Conservation (phyloP, 2,888 invertebrate species). For the Eupeodes latifasciatus region DNA sequence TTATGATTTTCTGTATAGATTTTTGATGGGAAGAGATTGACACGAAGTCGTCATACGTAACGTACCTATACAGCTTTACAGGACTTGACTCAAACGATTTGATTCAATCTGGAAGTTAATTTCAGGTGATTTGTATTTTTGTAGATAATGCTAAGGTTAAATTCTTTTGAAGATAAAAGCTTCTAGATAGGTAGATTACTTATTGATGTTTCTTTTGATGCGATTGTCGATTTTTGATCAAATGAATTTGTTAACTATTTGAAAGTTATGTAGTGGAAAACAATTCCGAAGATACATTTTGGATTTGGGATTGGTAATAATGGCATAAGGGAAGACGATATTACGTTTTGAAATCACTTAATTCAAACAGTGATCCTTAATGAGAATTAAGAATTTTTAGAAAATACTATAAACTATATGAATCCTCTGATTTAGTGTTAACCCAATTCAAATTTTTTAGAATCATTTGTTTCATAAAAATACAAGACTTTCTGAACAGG, state of each 20-base stretch:
- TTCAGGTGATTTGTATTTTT: slow-evolving; percentile 69
- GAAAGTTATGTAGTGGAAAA: slow-evolving; percentile 3
- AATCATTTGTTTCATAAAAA: no score
- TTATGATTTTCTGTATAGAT: slow-evolving; percentile 70
- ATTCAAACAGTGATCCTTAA: not conserved
- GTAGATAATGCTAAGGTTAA: slow-evolving; percentile 40
- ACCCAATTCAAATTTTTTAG: no score
- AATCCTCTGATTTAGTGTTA: no score
- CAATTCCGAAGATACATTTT: not conserved
- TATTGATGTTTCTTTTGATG: slow-evolving; percentile 12
- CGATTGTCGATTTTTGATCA: not conserved
- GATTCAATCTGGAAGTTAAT: slow-evolving; percentile 73
- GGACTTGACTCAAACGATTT: slow-evolving; percentile 65
- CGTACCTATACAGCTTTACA: slow-evolving; percentile 18
- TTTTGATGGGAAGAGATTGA: slow-evolving; percentile 68
- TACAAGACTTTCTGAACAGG: no score
- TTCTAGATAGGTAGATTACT: not conserved
- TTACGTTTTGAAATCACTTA: not conserved
- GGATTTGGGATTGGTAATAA: not conserved
- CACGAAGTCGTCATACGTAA: slow-evolving; percentile 54
- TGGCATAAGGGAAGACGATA: not conserved
- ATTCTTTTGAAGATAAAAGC: slow-evolving; percentile 23
- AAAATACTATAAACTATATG: no score
- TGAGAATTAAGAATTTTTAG: no score
- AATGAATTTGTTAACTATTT: not conserved